A percentile compares a stretch with the other conserved stretches of the same genome.
Conservation (phyloP, 2,888 invertebrate species). For the Timandra comae region DNA sequence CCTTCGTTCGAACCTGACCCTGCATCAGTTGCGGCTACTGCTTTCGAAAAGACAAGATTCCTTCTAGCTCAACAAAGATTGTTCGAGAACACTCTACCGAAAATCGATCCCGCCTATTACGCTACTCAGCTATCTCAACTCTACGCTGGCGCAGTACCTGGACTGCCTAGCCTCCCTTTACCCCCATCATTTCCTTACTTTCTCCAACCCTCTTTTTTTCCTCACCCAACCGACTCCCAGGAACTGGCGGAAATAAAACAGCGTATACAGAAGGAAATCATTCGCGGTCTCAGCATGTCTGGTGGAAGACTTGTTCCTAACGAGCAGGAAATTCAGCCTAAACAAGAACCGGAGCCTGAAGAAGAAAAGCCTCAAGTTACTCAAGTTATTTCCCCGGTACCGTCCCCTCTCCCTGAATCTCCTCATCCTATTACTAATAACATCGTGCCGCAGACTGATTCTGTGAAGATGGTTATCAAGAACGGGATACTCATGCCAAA, state of each 20-base stretch:
- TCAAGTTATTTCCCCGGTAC: slow-evolving; percentile 54
- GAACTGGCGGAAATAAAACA: slow-evolving; percentile 83
- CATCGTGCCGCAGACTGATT: slow-evolving; percentile 71
- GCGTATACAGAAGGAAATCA: slow-evolving; percentile 79
- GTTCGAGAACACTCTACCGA: slow-evolving; percentile 77
- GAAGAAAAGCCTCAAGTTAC: slow-evolving; percentile 65
- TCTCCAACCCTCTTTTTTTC: slow-evolving; percentile 76
- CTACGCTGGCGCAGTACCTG: slow-evolving; percentile 74
- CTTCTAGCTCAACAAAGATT: slow-evolving; percentile 81
- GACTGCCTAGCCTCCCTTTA: slow-evolving; percentile 71
- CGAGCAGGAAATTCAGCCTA: slow-evolving; percentile 52
- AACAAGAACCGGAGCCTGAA: slow-evolving; percentile 73
- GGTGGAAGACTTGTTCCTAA: slow-evolving; percentile 79
- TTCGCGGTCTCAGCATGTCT: slow-evolving; percentile 80
- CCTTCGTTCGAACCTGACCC: slow-evolving; percentile 62
- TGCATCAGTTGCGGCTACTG: slow-evolving; percentile 51
- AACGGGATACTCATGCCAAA: slow-evolving; percentile 94
- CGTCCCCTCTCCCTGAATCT: slow-evolving; percentile 66
- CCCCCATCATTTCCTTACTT: slow-evolving; percentile 80
- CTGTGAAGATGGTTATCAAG: slow-evolving; percentile 92
- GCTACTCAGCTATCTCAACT: slow-evolving; percentile 79
- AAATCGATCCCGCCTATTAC: slow-evolving; percentile 79
- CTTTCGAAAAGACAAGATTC: slow-evolving; percentile 76
- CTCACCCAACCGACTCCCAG: slow-evolving; percentile 74
- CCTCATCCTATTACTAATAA: slow-evolving; percentile 65